These are phyloP conservation scores for rabbit (Oryctolagus cuniculus) DNA, from an alignment of 2,113 vertebrate genomes.

Conservation along the genomic window mOryCun1.1 NC_091432.1:29812501-29813000, in stretches of 20 bases:
- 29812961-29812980: neutral
- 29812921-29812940: neutral
- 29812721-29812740: neutral
- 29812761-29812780: neutral
- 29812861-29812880: neutral
- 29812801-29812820: neutral
- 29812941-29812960: rapidly evolving
- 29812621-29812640: constrained; percentile 86
- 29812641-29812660: constrained; percentile 82
- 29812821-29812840: neutral
- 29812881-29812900: neutral
- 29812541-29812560: constrained; percentile 73
- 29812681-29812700: constrained; percentile 70
- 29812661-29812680: constrained; percentile 82
- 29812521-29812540: constrained; percentile 61
- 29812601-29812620: constrained; percentile 87
- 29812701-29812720: constrained; percentile 79
- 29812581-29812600: constrained; percentile 35
- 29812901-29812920: neutral
- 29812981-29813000: neutral
- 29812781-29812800: neutral
- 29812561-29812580: constrained; percentile 67
- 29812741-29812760: neutral
- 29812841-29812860: neutral
- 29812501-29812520: neutral